Evolutionary conservation across 1,140 invertebrate genomes (phyloP).

Genomic region (Drosophila micromelanica): DNA sequence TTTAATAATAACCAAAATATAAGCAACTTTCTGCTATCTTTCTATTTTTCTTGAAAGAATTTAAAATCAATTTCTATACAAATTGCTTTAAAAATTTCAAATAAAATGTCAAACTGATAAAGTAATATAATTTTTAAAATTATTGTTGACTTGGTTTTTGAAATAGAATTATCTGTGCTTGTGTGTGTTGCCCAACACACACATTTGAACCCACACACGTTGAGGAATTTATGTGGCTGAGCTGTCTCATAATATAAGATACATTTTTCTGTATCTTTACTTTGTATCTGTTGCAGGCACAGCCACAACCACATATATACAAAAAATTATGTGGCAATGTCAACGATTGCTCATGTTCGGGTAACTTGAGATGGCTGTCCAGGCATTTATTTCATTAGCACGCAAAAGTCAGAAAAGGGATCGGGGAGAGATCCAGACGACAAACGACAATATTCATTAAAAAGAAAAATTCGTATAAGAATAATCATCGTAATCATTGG

Average conservation of each 20-base stretch:
- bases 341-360: conserved; percentile 71
- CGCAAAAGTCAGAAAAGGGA: conserved; percentile 58
- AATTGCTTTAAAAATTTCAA: too few species aligned
- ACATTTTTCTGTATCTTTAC: conserved; percentile 54
- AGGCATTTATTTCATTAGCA: conserved; percentile 82
- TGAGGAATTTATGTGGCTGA: conserved; percentile 71
- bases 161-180: background rate
- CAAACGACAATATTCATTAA: conserved; percentile 66
- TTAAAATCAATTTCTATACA: too few species aligned
- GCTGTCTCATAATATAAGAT: conserved; percentile 64
- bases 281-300: conserved; percentile 24
- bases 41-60: too few species aligned
- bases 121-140: too few species aligned
- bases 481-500: conserved; percentile 53
- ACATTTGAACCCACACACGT: conserved; percentile 72
- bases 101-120: too few species aligned
- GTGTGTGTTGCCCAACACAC: conserved; percentile 2
- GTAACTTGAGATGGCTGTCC: conserved; percentile 76
- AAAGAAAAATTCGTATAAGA: conserved; percentile 54
- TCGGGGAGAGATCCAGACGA: conserved; percentile 2
- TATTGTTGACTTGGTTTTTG: too few species aligned
- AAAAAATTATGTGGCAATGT: conserved; percentile 53
- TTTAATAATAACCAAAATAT: too few species aligned
- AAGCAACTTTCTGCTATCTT: too few species aligned
- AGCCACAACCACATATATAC: background rate